These are phyloP conservation scores for Drosophila arizonae DNA, from an alignment of 1,140 invertebrate genomes.

Conservation along the genomic window DNA sequence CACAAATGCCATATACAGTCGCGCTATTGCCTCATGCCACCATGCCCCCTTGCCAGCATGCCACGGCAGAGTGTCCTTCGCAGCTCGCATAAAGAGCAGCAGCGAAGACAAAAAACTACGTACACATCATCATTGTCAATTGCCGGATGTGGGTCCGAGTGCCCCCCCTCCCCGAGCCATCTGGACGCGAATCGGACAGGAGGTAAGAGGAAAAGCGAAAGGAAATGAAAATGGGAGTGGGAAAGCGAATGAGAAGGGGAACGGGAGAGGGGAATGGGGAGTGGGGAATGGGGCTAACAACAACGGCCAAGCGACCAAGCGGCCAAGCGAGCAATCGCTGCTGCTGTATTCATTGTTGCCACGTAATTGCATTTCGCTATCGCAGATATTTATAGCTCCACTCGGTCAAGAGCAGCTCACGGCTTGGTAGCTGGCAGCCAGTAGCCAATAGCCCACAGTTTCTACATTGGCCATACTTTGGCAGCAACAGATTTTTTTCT, in stretches of 20 bases:
- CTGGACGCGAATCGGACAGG: conserved; percentile 8
- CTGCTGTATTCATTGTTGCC: conserved; percentile 80
- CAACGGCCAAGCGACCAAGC: conserved; percentile 59
- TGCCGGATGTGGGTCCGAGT: conserved; percentile 65
- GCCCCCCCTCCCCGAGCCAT: neutral
- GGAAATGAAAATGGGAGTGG: conserved; percentile 1
- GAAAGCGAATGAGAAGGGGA: neutral
- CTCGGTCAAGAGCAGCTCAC: conserved; percentile 73
- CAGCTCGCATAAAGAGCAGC: conserved; percentile 45
- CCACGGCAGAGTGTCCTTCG: conserved; percentile 8
- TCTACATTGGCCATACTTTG: conserved; percentile 66
- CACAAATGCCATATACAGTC: conserved; percentile 53
- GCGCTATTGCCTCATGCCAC: conserved; percentile 7
- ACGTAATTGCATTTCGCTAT: conserved; percentile 81
- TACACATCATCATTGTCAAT: conserved; percentile 81
- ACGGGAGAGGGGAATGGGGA: neutral
- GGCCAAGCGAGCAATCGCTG: conserved; percentile 69
- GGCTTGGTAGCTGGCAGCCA: conserved; percentile 9
- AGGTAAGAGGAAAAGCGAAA: neutral
- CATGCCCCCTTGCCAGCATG: neutral
- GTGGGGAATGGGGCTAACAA: conserved; percentile 22
- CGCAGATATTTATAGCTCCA: conserved; percentile 80
- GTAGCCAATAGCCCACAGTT: conserved; percentile 21
- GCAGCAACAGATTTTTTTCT: conserved; percentile 74
- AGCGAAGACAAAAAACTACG: conserved; percentile 72